Base-by-base conservation (phyloP, 2,797 vertebrate species). In the Halcyon leucocephala region DNA sequence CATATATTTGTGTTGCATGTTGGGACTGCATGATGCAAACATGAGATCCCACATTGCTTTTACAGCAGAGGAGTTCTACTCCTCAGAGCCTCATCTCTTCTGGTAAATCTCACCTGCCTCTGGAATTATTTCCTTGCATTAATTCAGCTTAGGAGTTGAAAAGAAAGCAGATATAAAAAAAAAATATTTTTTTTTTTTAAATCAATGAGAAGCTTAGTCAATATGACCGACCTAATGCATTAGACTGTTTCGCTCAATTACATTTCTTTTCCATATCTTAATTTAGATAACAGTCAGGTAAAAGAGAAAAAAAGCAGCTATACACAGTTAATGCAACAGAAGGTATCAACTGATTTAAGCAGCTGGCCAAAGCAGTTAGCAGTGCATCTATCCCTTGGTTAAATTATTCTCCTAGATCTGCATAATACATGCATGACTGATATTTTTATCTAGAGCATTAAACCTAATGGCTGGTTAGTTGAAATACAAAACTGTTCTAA, bases 281-380 rank as follows among this genome's bases (percentile, higher is more conserved):
- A 98, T 98, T 97, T 97, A 97, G 60, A 82, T 96, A 97, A 96
- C 89, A 84, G 91, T 97, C 97, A 98, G 98, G 97, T 98, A 98
- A 97, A 98, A 97, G 91, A 97, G 94, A 90, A 97, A 89, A 98
- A 98, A 97, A 98, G 97, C 96, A 71, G 95, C 96, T 97, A 97
- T 98, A 96, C 97, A 97, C 97, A 98, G 98, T 98, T 98, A 98
- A 98, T 98, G 97, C 97, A 98, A 98, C 98, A 98, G 90, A 95
- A 98, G 97, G 94, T 90, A 94, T 97, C 97, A 97, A 93, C 95
- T 97, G 97, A 98, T 98, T 97, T 95, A 96, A 98, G 95, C 97
- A 98, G 98, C 97, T 98, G 97, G 97, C 97, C 72, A 89, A 94
- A 90, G 94, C 97, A 83, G 65, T 89, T 96, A 76, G 42, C 73